These are phyloP conservation scores for Allophyes oxyacanthae DNA, from an alignment of 2,888 invertebrate genomes.

Conservation along the genomic window DNA sequence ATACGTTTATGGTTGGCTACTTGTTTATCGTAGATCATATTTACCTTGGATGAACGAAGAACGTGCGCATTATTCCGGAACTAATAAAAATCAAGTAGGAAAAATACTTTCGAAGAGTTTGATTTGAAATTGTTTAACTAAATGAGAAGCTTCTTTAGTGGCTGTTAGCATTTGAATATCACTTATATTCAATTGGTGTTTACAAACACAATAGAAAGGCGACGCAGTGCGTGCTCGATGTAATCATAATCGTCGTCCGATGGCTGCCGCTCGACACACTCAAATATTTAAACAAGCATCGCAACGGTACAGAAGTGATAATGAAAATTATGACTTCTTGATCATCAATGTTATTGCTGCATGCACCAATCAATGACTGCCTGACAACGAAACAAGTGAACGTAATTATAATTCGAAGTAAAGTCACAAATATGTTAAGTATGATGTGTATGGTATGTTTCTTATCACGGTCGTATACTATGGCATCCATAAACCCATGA, in stretches of 20 bases:
- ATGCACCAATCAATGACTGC: not conserved
- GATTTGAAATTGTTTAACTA: too few species aligned
- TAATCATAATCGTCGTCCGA: conserved; percentile 49
- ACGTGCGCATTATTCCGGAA: conserved; percentile 15
- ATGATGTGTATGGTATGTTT: conserved; percentile 21
- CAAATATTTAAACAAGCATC: conserved; percentile 60
- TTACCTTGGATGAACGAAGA: conserved; percentile 7
- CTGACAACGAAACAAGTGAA: conserved; percentile 8
- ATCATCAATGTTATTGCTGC: conserved; percentile 19
- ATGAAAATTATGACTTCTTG: conserved; percentile 21
- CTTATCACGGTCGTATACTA: too few species aligned
- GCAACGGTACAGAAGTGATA: conserved; percentile 39
- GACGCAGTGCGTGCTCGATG: conserved; percentile 51
- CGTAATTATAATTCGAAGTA: not conserved
- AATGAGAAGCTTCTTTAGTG: not conserved
- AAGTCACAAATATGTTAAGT: not conserved
- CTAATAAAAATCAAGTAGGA: conserved; percentile 3
- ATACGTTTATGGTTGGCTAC: not conserved
- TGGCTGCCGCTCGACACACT: conserved; percentile 46
- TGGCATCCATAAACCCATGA: too few species aligned
- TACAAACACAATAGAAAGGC: conserved; percentile 71
- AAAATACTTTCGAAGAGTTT: too few species aligned
- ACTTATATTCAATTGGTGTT: conserved; percentile 64
- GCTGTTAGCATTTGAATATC: conserved; percentile 18
- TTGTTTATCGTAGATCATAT: not conserved